Percentiles rank a stretch among this genome's conserved stretches.
These are phyloP conservation scores for Antechinus stuartii DNA, from an alignment of 2,113 vertebrate species.

Conservation along the genomic window DNA sequence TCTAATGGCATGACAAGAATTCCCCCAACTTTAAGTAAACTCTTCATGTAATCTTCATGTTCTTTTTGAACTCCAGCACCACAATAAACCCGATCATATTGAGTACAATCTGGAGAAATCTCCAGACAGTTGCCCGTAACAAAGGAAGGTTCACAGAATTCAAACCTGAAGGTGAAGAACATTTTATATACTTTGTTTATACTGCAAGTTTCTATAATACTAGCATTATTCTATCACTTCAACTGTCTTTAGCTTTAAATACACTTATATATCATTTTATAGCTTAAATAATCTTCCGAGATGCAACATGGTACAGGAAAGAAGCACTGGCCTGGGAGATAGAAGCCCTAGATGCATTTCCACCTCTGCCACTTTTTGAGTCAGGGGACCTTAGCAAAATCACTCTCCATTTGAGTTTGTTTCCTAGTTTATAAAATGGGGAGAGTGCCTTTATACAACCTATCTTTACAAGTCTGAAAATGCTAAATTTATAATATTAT, in stretches of 20 bases:
- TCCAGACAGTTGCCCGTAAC: conserved; percentile 96
- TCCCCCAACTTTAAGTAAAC: conserved; percentile 94
- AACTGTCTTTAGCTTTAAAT: neutral
- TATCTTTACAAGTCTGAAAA: neutral
- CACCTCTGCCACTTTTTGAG: neutral
- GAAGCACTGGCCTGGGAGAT: neutral
- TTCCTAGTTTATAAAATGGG: neutral
- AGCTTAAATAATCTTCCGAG: neutral
- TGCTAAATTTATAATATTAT: neutral
- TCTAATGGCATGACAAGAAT: conserved; percentile 97
- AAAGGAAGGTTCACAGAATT: conserved; percentile 97
- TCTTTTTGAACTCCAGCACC: conserved; percentile 97
- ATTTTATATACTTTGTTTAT: conserved; percentile 19
- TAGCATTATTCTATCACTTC: no score
- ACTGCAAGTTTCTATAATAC: neutral
- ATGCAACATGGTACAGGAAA: neutral
- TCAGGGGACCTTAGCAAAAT: neutral
- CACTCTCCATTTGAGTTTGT: neutral
- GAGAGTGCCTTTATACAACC: neutral
- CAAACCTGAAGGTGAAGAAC: conserved; percentile 88
- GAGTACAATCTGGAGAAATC: conserved; percentile 92
- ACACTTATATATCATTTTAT: neutral
- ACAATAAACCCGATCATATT: conserved; percentile 97
- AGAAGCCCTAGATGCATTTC: neutral
- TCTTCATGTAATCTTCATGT: conserved; percentile 98